phyloP scores from a whole-genome alignment of 2,888 invertebrate genomes.

The Ferrisia virgata region DNA sequence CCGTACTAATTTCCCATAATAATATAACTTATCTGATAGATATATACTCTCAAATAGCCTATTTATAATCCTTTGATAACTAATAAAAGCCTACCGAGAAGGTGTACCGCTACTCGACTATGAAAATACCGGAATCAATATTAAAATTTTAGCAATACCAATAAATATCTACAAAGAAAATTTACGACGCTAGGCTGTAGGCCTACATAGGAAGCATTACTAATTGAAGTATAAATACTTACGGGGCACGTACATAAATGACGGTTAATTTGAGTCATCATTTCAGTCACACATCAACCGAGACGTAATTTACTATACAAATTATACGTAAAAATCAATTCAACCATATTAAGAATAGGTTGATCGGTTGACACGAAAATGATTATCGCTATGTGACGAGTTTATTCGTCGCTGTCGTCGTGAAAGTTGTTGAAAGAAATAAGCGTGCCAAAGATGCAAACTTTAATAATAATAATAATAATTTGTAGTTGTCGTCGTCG shows the following conservation, averaged over 20 bases:
- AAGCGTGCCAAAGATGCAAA: conserved; percentile 21
- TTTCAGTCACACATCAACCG: too few species aligned
- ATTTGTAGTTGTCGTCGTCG: too few species aligned
- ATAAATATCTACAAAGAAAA: background rate
- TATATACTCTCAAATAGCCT: too few species aligned
- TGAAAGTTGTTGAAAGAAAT: background rate
- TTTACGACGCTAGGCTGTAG: too few species aligned
- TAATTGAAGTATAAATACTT: too few species aligned
- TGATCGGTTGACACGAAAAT: background rate
- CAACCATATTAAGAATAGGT: background rate
- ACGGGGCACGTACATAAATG: too few species aligned
- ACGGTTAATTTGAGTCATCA: too few species aligned
- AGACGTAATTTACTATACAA: background rate
- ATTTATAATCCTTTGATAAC: background rate
- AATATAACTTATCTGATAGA: too few species aligned
- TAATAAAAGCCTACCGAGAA: background rate
- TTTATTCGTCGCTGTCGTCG: background rate
- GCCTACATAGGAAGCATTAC: too few species aligned
- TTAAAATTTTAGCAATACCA: background rate
- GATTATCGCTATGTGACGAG: background rate
- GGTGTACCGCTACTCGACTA: too few species aligned
- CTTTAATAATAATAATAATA: background rate
- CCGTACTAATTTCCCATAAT: background rate
- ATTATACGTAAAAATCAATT: background rate
- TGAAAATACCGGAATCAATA: background rate